Evolutionary conservation across 2,113 vertebrate species (phyloP), one percentile per base, ranked within the genome.

Genomic region (Limnothrissa miodon): DNA sequence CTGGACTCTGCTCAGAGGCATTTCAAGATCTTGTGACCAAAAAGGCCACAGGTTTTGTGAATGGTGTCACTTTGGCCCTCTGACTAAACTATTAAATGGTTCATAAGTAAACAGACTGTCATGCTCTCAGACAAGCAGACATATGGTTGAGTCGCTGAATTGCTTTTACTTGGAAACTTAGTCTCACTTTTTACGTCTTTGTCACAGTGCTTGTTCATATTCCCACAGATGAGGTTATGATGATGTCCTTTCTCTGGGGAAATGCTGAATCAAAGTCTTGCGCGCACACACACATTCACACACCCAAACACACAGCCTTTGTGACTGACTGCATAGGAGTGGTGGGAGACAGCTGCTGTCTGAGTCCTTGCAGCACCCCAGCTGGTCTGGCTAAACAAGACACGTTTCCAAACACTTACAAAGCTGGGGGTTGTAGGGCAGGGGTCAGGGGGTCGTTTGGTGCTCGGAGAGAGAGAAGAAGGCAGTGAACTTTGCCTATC

Each of bases 151-250:
- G 59, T n/a, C 10, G 13, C 59, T 3, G 59, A 66, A 66, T 66
- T 9, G 25, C 29, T 66, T 66, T 66, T 1, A 33, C 59, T 29
- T 66, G 59, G 59, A 66, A 56, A 15, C 29, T 66, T 5, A 66
- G 59, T 29, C 59, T 66, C 11, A 66, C 59, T 66, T 66, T 66
- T 66, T 66, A 66, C 25, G 29, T n/a, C 59, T 66, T 29, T 66
- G 25, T 66, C 59, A 66, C 59, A 66, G 59, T 66, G 56, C 66
- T 87, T 53, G 84, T 74, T 88, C 45, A 2, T 15, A 46, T 82
- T 83, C 86, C 53, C 21, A 85, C 87, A 87, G 39, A 44, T 29
- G 80, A 90, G 89, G 85, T 86, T 92, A 83, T 87, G 85, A 66
- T 66, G 59, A 66, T 66, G 59, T 66, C 59, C 59, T 88, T 91